These are phyloP conservation scores for Yponomeuta evonymella DNA, from an alignment of 2,888 invertebrate species.

Conservation along the genomic window DNA sequence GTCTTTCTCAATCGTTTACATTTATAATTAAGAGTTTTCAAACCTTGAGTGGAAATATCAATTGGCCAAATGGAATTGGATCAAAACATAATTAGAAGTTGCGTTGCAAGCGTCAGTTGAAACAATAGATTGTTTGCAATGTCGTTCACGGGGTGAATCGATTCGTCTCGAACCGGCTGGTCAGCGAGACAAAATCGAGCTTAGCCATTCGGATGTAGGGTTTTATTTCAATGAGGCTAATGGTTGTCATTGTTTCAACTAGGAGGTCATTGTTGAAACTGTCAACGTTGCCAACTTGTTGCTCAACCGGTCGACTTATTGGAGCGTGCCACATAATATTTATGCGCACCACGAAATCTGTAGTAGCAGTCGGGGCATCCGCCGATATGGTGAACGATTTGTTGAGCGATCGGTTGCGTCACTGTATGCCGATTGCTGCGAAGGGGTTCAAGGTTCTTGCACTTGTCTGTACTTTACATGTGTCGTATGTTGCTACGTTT, in stretches of 20 bases:
- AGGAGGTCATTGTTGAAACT: conserved; percentile 58
- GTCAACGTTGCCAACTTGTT: conserved; percentile 48
- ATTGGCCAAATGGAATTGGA: conserved; percentile 50
- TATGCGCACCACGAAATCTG: conserved; percentile 59
- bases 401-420: conserved; percentile 39
- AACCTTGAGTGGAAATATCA: conserved; percentile 33
- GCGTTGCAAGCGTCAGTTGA: conserved; percentile 51
- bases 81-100: conserved; percentile 43
- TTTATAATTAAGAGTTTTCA: not conserved
- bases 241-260: conserved; percentile 56
- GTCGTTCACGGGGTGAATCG: conserved; percentile 56
- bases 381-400: conserved; percentile 50
- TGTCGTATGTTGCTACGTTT: conserved; percentile 7
- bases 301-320: conserved; percentile 64
- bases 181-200: conserved; percentile 52
- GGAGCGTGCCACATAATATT: conserved; percentile 62
- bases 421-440: conserved; percentile 34
- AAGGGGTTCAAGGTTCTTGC: conserved; percentile 41
- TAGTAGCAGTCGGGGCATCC: conserved; percentile 37
- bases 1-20: conserved; percentile 11
- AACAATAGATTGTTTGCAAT: conserved; percentile 54
- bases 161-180: conserved; percentile 52
- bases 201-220: conserved; percentile 31
- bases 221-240: conserved; percentile 39
- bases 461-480: conserved; percentile 13